phyloP scores from a whole-genome alignment of 2,888 invertebrate species.

The Hydrotaea cyrtoneurina region DNA sequence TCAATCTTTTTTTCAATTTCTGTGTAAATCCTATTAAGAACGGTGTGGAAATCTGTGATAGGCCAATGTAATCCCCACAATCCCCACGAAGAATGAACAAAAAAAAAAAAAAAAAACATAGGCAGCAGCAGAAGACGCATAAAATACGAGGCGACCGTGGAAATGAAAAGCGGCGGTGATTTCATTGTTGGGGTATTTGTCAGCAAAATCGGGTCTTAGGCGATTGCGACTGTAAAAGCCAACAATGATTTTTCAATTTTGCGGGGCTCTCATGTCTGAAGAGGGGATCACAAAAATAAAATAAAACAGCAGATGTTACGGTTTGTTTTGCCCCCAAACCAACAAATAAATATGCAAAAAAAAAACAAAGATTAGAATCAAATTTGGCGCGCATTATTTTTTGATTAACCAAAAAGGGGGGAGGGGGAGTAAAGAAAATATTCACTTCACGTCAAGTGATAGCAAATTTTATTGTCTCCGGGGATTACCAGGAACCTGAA shows the following conservation, averaged over 20 bases:
- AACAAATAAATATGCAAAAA: slow-evolving; percentile 2
- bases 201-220: slow-evolving; percentile 14
- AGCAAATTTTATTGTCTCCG: neutral
- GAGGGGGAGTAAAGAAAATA: too few relatives aligned
- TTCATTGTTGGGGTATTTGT: slow-evolving; percentile 11
- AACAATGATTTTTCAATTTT: neutral
- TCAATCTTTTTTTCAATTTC: slow-evolving; percentile 38
- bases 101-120: too few relatives aligned
- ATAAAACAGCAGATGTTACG: too few relatives aligned
- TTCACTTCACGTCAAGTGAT: too few relatives aligned
- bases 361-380: too few relatives aligned
- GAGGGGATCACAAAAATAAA: too few relatives aligned
- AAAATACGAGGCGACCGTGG: neutral
- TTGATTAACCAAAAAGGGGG: too few relatives aligned
- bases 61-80: slow-evolving; percentile 32
- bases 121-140: too few relatives aligned
- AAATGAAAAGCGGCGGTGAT: neutral
- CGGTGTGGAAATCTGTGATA: slow-evolving; percentile 32
- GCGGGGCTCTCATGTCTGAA: neutral
- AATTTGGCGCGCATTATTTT: too few relatives aligned
- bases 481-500: neutral
- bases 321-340: too few relatives aligned
- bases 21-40: slow-evolving; percentile 38
- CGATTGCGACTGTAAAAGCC: neutral
- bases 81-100: slow-evolving; percentile 11